A percentile compares a stretch with the other conserved stretches of the same genome.
Conservation (phyloP, 2,797 vertebrate species). For the Urocyon cinereoargenteus region DNA sequence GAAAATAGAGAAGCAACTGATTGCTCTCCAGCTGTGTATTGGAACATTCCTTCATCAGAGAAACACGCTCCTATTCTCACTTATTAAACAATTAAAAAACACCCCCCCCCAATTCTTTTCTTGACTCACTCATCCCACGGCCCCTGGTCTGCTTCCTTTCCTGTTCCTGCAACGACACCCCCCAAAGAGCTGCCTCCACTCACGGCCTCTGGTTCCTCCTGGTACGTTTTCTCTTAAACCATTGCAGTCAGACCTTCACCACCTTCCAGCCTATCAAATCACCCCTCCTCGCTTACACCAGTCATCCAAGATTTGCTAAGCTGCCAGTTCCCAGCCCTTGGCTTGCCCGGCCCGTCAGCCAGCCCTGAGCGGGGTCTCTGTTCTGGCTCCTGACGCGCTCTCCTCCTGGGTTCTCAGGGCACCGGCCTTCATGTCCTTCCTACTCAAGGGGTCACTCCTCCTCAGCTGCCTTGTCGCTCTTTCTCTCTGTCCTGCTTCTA, state of each 20-base stretch:
- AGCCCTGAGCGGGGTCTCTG: background rate
- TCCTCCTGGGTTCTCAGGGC: background rate
- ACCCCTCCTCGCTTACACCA: background rate
- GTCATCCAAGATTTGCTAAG: background rate
- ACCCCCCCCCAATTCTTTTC: background rate
- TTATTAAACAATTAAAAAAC: background rate
- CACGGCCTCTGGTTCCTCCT: background rate
- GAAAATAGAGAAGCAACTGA: background rate
- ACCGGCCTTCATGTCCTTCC: background rate
- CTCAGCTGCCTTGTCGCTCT: no score
- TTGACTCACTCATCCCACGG: background rate
- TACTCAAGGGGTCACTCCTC: background rate
- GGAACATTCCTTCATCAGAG: background rate
- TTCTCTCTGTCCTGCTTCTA: background rate
- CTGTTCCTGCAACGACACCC: background rate
- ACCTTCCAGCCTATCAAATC: background rate
- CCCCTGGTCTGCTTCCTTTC: background rate
- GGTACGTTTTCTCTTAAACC: background rate
- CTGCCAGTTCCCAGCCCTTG: background rate
- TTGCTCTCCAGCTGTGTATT: background rate
- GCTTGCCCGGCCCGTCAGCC: no score
- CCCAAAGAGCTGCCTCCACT: background rate
- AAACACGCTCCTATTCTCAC: background rate
- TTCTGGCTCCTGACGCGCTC: background rate
- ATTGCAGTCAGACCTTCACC: background rate